Evolutionary conservation across 2,113 vertebrate species (phyloP), one percentile per base, ranked within the genome.

Genomic region (Proteles cristata): DNA sequence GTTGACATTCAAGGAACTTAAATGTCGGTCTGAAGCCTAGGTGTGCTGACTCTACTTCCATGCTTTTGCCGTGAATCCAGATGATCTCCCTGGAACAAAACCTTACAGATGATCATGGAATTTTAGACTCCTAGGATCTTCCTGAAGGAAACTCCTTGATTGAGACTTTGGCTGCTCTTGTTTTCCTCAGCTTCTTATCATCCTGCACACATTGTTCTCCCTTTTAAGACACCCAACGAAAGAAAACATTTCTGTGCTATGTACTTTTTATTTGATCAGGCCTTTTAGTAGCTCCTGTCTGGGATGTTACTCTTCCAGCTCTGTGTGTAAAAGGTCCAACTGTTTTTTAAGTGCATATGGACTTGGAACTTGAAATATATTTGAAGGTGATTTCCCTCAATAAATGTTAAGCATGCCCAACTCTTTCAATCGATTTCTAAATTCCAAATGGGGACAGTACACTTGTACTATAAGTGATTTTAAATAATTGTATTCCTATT

Each of bases 21-120:
- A 96, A 89, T 97, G 94, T 82, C 79, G 66, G 14, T 21, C 66
- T 26, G 39, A 48, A 90, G 73, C 45, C 58, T 55, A 93, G 83
- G 96, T 90, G 55, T 39, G 33, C 15, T 7, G 25, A 17, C 53
- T 92, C 68, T 73, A 14, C 68, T n/a, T 50, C 5, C 19, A 4
- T 2, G 4, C 73, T 21, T 74, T 50, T 68, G 33, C 79, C 2
- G 0, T 0, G 1, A 71, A 5, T n/a, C 12, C 84, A 92, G 61
- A 79, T 80, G 80, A 77, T 14, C 26, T 77, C 28, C 35, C n/a
- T 16, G 26, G 69, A 90, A 85, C 26, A 76, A 76, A 80, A 2
- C 33, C 26, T 48, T n/a, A 23, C 58, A 71, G 35, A 53, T 12
- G 5, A n/a, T 33, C 15, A 8, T 61, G 45, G 28, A 43, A 66